Base-by-base conservation (phyloP, 2,797 vertebrate species). In the Chloroceryle amazona region DNA sequence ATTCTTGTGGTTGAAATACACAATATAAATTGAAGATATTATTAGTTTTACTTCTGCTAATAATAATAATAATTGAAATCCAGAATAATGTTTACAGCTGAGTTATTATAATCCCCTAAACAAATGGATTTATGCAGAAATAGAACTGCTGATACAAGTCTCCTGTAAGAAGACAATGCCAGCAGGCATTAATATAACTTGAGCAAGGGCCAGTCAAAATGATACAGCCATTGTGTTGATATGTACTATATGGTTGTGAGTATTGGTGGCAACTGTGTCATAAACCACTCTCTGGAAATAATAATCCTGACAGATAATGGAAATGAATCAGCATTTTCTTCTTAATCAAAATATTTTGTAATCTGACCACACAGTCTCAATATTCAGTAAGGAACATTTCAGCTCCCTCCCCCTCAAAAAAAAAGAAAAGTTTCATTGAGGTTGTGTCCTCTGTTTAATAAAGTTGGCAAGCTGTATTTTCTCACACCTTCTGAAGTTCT, bases 381-480 rank as follows among this genome's bases (percentile, higher is more conserved):
- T 86, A 81, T 90, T 65, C 68, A 39, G 39, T 26, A 66, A 70
- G 17, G n/a, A 83, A 44, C 81, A 60, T 73, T 90, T 68, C 37
- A 57, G 37, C 57, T 80, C 42, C 6, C 14, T 51, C 17, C 13
- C 41, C 42, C 26, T 81, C 55, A 72, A 66, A 44, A 80, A 31
- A 67, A 26, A 39, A 39, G 11, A 39, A 31, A 89, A 70, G 13
- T 47, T 93, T 96, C 76, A 52, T 31, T 4, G 67, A 94, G 90
- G 49, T 84, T 75, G 46, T 92, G 72, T 80, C 76, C 70, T 93
- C 65, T 96, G 31, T 79, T 97, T 97, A 91, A 79, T 78, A 67
- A 95, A 95, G 55, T 63, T 95, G 93, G 65, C 89, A 86, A 78
- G 87, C 84, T 96, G 88, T 91, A 68, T 91, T 97, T 97, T 95